phyloP scores from a whole-genome alignment of 2,797 vertebrate genomes.

The Loriculus beryllinus region DNA sequence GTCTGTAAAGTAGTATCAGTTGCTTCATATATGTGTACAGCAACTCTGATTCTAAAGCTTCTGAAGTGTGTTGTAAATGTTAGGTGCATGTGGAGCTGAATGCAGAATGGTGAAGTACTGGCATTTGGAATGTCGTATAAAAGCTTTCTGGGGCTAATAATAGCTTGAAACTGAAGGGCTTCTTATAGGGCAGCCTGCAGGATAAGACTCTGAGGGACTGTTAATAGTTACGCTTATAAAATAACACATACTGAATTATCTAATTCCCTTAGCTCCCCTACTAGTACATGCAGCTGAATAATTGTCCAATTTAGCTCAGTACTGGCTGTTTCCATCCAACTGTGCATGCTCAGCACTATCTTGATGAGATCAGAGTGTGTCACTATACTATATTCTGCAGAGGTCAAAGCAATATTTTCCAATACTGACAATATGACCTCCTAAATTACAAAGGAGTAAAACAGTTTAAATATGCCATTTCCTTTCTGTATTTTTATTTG shows the following conservation, averaged over 20 bases:
- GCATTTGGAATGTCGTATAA: neutral
- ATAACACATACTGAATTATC: neutral
- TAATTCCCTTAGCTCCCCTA: neutral
- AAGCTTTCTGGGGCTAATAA: neutral
- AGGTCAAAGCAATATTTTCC: neutral
- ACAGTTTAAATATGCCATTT: neutral
- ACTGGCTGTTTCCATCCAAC: neutral
- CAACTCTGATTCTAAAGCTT: neutral
- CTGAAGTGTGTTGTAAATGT: neutral
- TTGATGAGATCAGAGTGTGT: neutral
- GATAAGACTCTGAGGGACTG: neutral
- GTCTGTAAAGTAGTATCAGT: neutral
- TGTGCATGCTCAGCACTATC: slow-evolving; percentile 6
- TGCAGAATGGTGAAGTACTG: neutral
- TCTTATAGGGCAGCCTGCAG: neutral
- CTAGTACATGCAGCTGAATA: neutral
- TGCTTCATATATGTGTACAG: neutral
- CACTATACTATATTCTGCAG: neutral
- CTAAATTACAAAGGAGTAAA: neutral
- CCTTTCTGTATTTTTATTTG: slow-evolving; percentile 2
- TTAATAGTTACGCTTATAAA: neutral
- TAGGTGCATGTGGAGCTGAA: neutral
- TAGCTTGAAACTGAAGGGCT: neutral
- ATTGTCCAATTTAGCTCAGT: neutral
- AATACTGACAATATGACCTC: neutral